A percentile compares a stretch with the other conserved stretches of the same genome.
Conservation (phyloP, 2,113 vertebrate species). For the Glaucomys volans region DNA sequence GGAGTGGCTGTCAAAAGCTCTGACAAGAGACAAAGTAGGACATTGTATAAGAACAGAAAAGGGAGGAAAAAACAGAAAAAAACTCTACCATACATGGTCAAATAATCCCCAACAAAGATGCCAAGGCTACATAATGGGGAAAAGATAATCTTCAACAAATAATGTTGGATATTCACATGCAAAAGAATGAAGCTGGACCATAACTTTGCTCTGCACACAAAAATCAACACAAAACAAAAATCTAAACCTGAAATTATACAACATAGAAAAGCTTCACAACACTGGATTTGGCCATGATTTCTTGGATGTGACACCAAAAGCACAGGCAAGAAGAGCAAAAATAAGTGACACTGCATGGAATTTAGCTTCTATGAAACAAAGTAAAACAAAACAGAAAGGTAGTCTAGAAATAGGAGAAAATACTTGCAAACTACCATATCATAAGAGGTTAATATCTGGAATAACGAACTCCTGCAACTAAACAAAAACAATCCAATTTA, state of each 20-base stretch:
- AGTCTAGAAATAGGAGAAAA: background rate
- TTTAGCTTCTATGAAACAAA: too few species aligned
- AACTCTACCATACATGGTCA: background rate
- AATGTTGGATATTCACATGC: background rate
- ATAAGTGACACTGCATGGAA: too few species aligned
- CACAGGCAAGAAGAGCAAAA: too few species aligned
- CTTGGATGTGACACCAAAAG: too few species aligned
- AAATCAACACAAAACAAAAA: too few species aligned
- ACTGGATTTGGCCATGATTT: too few species aligned
- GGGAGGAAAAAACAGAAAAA: background rate
- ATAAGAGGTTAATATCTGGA: background rate
- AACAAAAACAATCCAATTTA: background rate
- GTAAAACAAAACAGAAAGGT: too few species aligned
- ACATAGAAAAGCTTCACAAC: too few species aligned
- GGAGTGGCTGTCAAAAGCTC: background rate
- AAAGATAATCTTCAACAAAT: background rate
- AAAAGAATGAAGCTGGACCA: background rate
- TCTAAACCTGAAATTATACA: too few species aligned
- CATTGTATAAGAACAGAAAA: too few species aligned
- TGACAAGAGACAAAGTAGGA: background rate
- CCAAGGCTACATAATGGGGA: background rate
- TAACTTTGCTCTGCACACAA: too few species aligned
- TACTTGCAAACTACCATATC: background rate
- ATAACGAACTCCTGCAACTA: background rate
- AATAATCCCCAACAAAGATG: background rate